Base-by-base conservation (phyloP, 2,113 vertebrate genomes). In the Lucifuga dentata region DNA sequence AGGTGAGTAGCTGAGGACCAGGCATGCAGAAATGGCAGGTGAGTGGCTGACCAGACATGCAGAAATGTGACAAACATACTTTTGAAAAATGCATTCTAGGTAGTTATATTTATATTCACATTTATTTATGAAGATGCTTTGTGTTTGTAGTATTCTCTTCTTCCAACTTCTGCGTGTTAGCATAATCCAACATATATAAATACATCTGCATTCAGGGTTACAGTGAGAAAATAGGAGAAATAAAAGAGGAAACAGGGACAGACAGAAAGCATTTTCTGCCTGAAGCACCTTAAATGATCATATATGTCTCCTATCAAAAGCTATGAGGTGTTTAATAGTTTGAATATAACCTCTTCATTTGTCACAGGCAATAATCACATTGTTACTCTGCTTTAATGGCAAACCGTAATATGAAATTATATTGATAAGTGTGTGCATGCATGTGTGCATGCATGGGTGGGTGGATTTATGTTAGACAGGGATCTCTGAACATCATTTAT, bases 261-360 rank as follows among this genome's bases (percentile, higher is more conserved):
- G 36, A 50, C 68, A 51, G 72, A 78, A 35, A 66, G 46, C 64
- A 51, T 73, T 83, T 85, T 86, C 50, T 61, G 77, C 80, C 74
- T 77, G 76, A 85, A 80, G 81, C 87, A 76, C 68, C 83, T 89
- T 89, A 89, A 91, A 84, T 79, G 80, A 80, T 88, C 86, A 85
- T 89, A 88, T 84, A 89, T 91, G 89, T 92, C 88, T 85, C 82
- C 83, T 81, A 92, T 92, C 88, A 93, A 92, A 91, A 83, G 57
- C 82, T 91, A 92, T 89, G 85, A 86, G 81, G 71, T 92, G 91
- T 92, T 92, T 91, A 89, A 92, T 82, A 86, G 86, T 85, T 88
- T 79, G 87, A 87, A 78, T 91, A 90, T 91, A 90, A 89, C 78
- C 80, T 91, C 82, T 90, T 90, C 88, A 91, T 92, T 93, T 93